Percentiles rank a stretch among this genome's conserved stretches.
Evolutionary conservation across 2,797 vertebrate species (phyloP).

Genomic region (Siniperca undulata): DNA sequence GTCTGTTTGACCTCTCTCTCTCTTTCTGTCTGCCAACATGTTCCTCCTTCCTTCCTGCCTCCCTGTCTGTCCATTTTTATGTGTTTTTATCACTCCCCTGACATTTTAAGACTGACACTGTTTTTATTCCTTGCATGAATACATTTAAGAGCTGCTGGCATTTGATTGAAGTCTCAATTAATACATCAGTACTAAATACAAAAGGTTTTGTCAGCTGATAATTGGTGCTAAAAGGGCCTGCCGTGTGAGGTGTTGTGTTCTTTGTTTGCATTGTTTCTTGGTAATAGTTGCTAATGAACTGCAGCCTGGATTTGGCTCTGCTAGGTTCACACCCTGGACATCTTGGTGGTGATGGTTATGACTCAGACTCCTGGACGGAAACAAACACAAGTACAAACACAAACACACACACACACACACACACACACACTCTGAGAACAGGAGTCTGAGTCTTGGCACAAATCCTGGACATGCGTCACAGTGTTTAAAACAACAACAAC

Average conservation of each 20-base stretch:
- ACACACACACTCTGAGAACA: conserved; percentile 7
- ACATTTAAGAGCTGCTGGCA: conserved; percentile 14
- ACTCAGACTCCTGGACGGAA: conserved; percentile 45
- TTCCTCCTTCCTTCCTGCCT: not conserved
- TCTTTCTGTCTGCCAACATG: conserved; percentile 9
- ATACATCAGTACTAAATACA: conserved; percentile 1
- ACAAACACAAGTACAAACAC: conserved; percentile 3
- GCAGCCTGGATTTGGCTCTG: conserved; percentile 27
- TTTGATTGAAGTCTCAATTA: conserved; percentile 39
- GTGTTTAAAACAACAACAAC: conserved; percentile 47
- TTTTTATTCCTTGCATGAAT: conserved; percentile 27
- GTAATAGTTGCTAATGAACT: conserved; percentile 50
- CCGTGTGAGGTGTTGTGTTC: conserved; percentile 8
- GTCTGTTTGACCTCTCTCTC: conserved; percentile 36
- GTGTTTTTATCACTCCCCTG: conserved; percentile 8
- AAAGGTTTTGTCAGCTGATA: conserved; percentile 29
- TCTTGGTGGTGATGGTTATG: conserved; percentile 38
- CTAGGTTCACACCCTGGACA: conserved; percentile 44
- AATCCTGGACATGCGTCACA: conserved; percentile 39
- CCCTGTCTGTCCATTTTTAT: conserved; percentile 3
- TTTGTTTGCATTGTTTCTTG: conserved; percentile 42
- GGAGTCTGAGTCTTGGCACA: conserved; percentile 29
- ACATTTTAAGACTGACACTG: conserved; percentile 16
- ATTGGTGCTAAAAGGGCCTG: conserved; percentile 18
- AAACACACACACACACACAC: not conserved